Evolutionary conservation across 2,888 invertebrate genomes (phyloP).

Genomic region (Andrena flavipes): DNA sequence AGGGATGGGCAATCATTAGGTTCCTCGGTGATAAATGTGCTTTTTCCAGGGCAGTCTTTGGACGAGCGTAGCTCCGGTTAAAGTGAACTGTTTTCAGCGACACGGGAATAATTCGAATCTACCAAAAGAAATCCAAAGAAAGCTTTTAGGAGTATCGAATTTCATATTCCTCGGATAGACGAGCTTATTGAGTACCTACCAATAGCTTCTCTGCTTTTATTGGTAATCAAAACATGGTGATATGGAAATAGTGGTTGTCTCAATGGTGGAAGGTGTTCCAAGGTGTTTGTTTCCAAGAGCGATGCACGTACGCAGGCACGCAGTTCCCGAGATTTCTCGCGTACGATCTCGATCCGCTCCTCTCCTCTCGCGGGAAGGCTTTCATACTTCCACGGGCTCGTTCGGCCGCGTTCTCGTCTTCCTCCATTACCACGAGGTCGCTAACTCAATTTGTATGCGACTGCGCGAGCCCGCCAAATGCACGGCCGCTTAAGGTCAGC

Average conservation of each 20-base stretch:
- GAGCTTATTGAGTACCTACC: no score
- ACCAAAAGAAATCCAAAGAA: no score
- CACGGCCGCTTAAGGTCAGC: slow-evolving; percentile 79
- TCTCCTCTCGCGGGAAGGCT: neutral
- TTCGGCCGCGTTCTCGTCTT: slow-evolving; percentile 49
- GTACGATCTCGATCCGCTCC: neutral
- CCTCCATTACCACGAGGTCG: slow-evolving; percentile 79
- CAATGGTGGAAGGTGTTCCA: neutral
- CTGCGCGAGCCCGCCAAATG: slow-evolving; percentile 80
- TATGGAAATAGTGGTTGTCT: no score
- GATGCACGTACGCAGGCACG: neutral
- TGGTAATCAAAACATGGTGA: no score
- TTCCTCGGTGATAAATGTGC: no score
- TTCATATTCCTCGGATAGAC: no score
- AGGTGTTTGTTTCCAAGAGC: neutral
- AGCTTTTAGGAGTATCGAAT: no score
- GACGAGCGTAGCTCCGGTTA: no score
- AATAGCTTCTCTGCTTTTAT: no score
- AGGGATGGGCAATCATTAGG: no score
- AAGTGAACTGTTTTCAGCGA: neutral
- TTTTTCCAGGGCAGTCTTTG: no score
- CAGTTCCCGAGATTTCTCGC: neutral
- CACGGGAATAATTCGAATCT: no score
- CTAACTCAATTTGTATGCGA: slow-evolving; percentile 83
- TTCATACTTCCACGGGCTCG: slow-evolving; percentile 11